Percentiles rank a stretch among this genome's conserved stretches.
These are phyloP conservation scores for Ia io DNA, from an alignment of 2,113 vertebrate species.

Conservation along the genomic window DNA sequence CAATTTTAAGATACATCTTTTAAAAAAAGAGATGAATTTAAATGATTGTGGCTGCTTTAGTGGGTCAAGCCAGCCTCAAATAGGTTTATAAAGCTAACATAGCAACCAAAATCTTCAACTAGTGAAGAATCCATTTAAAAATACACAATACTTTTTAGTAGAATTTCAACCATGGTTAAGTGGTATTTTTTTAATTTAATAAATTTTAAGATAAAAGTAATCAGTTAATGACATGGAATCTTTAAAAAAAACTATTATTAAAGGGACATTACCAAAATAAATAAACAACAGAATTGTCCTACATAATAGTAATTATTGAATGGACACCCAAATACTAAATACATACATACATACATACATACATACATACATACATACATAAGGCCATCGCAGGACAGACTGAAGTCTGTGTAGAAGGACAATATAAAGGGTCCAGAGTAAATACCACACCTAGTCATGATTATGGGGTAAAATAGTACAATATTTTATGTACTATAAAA, in stretches of 20 bases:
- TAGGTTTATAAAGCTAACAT: background rate
- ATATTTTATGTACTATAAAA: background rate
- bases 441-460: background rate
- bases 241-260: background rate
- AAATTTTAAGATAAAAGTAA: background rate
- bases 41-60: background rate
- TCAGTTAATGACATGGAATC: background rate
- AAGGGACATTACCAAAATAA: background rate
- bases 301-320: background rate
- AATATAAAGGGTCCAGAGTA: background rate
- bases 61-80: background rate
- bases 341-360: background rate
- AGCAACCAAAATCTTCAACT: background rate
- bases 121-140: background rate
- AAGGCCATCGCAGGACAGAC: background rate
- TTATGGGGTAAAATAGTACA: background rate
- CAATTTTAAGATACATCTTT: conserved; percentile 20
- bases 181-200: background rate
- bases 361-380: background rate
- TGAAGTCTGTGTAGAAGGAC: background rate
- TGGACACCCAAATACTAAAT: background rate
- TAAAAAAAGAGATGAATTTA: background rate
- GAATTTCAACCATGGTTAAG: background rate
- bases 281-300: background rate
- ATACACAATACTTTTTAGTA: background rate